Evolutionary conservation across 2,113 vertebrate species (phyloP).

Genomic region (Lepus timidus): DNA sequence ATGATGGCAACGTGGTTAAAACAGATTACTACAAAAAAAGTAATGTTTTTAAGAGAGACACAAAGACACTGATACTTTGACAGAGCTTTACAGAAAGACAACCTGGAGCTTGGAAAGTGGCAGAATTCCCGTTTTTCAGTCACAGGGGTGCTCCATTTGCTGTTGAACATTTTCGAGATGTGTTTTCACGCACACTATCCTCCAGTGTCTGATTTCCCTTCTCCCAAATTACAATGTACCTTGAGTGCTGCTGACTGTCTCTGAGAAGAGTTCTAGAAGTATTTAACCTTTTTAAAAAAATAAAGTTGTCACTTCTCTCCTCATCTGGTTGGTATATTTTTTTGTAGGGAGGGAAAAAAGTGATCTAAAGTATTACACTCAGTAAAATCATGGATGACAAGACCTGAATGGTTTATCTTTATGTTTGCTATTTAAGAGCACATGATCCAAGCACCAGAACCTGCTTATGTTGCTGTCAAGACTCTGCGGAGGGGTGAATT

Average conservation of each 20-base stretch:
- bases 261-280: neutral
- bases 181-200: slow-evolving; percentile 31
- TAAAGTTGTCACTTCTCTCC: neutral
- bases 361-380: slow-evolving; percentile 29
- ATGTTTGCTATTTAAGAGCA: neutral
- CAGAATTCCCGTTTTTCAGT: slow-evolving; percentile 7
- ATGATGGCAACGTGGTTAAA: slow-evolving; percentile 60
- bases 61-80: neutral
- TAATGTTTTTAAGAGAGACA: slow-evolving; percentile 51
- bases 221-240: neutral
- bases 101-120: slow-evolving; percentile 25
- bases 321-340: neutral
- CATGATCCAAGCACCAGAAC: neutral
- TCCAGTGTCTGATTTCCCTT: neutral
- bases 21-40: slow-evolving; percentile 50
- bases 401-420: neutral
- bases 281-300: neutral
- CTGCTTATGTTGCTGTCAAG: neutral
- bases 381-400: slow-evolving; percentile 28
- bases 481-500: neutral
- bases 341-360: neutral
- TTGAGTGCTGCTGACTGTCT: slow-evolving; percentile 41
- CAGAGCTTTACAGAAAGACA: slow-evolving; percentile 39
- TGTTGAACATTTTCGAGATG: slow-evolving; percentile 9
- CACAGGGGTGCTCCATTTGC: neutral